phyloP scores from a whole-genome alignment of 2,113 vertebrate genomes.

The Petromus typicus region DNA sequence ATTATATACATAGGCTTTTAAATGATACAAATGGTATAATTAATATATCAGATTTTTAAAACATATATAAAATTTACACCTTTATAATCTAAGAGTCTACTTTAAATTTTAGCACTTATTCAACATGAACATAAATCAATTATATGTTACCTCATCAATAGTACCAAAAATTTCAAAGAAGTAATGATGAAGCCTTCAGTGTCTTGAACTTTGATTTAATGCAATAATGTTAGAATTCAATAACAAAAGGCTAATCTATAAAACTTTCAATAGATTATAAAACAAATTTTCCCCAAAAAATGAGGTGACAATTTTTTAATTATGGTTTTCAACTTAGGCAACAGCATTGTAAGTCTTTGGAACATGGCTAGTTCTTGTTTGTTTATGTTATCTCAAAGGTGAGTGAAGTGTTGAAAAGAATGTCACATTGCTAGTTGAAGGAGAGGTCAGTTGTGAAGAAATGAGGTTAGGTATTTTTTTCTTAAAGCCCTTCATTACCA shows the following conservation, averaged over 20 bases:
- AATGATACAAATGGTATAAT: not conserved
- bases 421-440: not conserved
- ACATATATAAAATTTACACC: not conserved
- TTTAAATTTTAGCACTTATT: not conserved
- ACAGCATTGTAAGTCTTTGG: not conserved
- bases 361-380: not conserved
- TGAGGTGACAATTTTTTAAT: not conserved
- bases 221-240: not conserved
- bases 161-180: not conserved
- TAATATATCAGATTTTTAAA: not conserved
- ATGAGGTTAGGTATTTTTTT: not conserved
- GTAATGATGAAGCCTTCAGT: too few species aligned
- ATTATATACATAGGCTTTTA: not conserved
- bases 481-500: not conserved
- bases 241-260: not conserved
- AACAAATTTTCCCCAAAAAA: not conserved
- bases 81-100: slow-evolving; percentile 1
- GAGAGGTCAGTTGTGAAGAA: not conserved
- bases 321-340: not conserved
- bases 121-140: slow-evolving; percentile 21
- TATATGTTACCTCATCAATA: not conserved
- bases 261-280: not conserved
- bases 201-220: not conserved
- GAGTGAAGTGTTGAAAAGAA: not conserved
- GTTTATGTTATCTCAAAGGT: not conserved